A percentile compares a stretch with the other conserved stretches of the same genome.
These are phyloP conservation scores for Melanotus villosus DNA, from an alignment of 2,888 invertebrate genomes.

Conservation along the genomic window DNA sequence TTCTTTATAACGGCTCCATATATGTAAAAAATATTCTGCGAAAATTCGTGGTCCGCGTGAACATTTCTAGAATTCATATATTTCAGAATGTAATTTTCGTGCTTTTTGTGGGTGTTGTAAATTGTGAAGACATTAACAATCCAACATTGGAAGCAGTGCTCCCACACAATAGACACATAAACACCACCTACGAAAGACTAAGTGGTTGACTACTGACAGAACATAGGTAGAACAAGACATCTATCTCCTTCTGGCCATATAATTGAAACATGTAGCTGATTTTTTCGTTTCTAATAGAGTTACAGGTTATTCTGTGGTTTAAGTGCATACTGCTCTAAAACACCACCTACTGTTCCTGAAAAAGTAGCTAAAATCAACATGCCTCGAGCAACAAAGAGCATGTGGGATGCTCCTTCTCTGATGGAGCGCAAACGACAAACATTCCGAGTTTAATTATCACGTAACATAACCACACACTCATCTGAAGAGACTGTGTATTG, in stretches of 20 bases:
- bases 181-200: conserved; percentile 57
- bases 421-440: conserved; percentile 47
- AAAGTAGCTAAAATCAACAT: conserved; percentile 43
- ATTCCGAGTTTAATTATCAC: conserved; percentile 54
- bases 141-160: conserved; percentile 49
- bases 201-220: conserved; percentile 56
- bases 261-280: conserved; percentile 30
- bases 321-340: conserved; percentile 20
- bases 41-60: too few species aligned
- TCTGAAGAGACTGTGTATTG: conserved; percentile 48
- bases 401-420: conserved; percentile 46
- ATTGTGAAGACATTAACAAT: conserved; percentile 35
- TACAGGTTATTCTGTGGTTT: conserved; percentile 14
- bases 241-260: conserved; percentile 34
- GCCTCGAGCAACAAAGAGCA: conserved; percentile 41
- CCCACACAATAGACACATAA: conserved; percentile 58
- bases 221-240: conserved; percentile 44
- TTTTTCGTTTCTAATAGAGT: conserved; percentile 26
- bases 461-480: conserved; percentile 49
- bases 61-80: neutral
- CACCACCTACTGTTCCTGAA: conserved; percentile 31
- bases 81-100: conserved; percentile 16
- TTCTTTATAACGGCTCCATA: too few species aligned
- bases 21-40: too few species aligned
- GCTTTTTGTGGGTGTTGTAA: conserved; percentile 23